Percentiles rank a stretch among this genome's conserved stretches.
These are phyloP conservation scores for Leptosomus discolor DNA, from an alignment of 2,113 vertebrate species.

Conservation along the genomic window DNA sequence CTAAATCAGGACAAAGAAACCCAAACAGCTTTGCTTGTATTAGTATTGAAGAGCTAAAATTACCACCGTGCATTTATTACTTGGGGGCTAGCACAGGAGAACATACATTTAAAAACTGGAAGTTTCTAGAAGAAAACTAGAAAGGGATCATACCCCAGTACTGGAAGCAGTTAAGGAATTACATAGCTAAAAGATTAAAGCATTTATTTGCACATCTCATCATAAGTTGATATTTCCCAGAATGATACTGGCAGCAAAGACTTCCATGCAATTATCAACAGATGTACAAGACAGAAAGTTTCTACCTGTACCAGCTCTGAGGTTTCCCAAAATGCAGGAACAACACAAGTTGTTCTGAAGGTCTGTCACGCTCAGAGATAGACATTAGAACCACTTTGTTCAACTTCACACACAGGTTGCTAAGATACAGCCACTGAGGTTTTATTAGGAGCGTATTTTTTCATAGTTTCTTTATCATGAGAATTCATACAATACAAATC, in stretches of 20 bases:
- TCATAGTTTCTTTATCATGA: not conserved
- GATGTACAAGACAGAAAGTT: not conserved
- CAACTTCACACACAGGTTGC: not conserved
- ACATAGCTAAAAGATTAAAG: not conserved
- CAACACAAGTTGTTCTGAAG: not conserved
- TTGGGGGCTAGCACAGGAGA: not conserved
- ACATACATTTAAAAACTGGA: not conserved
- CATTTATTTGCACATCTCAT: not conserved
- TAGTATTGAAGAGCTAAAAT: not conserved
- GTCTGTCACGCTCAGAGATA: not conserved
- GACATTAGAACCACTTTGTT: not conserved
- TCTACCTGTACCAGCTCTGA: slow-evolving; percentile 8
- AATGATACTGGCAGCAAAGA: not conserved
- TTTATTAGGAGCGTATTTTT: not conserved
- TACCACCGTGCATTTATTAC: not conserved
- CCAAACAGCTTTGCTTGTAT: not conserved
- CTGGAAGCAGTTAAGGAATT: not conserved
- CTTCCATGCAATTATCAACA: not conserved
- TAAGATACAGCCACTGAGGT: slow-evolving; percentile 45
- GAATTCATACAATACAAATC: not conserved
- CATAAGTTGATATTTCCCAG: not conserved
- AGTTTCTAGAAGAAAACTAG: not conserved
- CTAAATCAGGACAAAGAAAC: not conserved
- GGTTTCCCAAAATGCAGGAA: not conserved
- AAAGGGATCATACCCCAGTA: not conserved